phyloP scores from a whole-genome alignment of 2,888 invertebrate genomes.

The Zootermopsis nevadensis region DNA sequence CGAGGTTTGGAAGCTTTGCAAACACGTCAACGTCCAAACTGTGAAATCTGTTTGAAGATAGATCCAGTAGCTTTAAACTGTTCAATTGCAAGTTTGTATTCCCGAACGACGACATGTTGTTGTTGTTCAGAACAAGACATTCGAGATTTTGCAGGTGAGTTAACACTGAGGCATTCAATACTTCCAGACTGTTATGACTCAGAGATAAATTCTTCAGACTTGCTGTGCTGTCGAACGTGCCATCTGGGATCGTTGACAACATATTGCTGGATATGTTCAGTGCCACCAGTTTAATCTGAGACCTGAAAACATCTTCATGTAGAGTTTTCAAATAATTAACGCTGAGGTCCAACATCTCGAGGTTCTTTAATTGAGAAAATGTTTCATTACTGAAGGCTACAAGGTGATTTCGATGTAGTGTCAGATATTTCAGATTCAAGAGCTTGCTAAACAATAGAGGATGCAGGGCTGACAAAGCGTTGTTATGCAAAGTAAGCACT shows the following conservation, averaged over 20 bases:
- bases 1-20: background rate
- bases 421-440: background rate
- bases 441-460: background rate
- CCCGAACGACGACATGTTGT: background rate
- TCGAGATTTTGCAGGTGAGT: background rate
- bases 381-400: background rate
- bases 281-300: background rate
- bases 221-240: background rate
- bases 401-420: conserved; percentile 2
- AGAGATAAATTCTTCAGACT: background rate
- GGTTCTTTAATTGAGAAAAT: background rate
- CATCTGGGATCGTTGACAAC: background rate
- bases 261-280: background rate
- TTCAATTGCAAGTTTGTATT: background rate
- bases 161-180: background rate
- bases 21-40: background rate
- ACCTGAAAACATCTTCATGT: background rate
- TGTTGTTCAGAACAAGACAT: background rate
- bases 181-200: background rate
- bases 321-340: background rate
- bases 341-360: conserved; percentile 7
- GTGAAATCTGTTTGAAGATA: background rate
- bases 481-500: conserved; percentile 11
- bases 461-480: background rate
- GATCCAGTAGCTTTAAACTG: background rate